Evolutionary conservation across 2,113 vertebrate genomes (phyloP).

Genomic region (Dendropsophus ebraccatus): DNA sequence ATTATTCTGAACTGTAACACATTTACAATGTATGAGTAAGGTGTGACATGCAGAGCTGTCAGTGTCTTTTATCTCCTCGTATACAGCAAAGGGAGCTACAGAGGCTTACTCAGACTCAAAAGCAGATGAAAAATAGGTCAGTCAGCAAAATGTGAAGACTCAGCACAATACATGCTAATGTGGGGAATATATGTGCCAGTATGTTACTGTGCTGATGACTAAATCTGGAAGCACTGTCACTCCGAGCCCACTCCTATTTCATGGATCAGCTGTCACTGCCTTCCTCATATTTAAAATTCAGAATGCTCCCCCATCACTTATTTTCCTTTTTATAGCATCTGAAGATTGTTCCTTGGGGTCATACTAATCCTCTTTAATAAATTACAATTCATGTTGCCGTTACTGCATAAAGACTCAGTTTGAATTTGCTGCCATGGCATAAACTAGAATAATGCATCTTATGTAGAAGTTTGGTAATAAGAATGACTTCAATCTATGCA

Average conservation of each 20-base stretch:
- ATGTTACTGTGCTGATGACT: slow-evolving; percentile 41
- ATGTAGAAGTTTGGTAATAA: not conserved
- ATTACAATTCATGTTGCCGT: slow-evolving; percentile 29
- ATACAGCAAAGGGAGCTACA: slow-evolving; percentile 26
- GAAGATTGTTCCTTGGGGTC: slow-evolving; percentile 44
- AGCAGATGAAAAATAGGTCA: slow-evolving; percentile 48
- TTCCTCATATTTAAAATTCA: slow-evolving; percentile 42
- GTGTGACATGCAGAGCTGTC: slow-evolving; percentile 24
- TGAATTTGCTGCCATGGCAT: slow-evolving; percentile 13
- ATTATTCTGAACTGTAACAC: slow-evolving; percentile 22
- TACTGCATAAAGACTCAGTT: slow-evolving; percentile 22
- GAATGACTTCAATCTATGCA: not conserved
- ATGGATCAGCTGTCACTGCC: not conserved
- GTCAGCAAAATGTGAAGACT: slow-evolving; percentile 35
- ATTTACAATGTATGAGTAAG: slow-evolving; percentile 28
- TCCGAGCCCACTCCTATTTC: slow-evolving; percentile 39
- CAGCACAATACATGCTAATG: slow-evolving; percentile 34
- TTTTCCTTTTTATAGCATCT: slow-evolving; percentile 45
- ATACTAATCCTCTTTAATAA: slow-evolving; percentile 48
- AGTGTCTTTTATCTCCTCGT: slow-evolving; percentile 32
- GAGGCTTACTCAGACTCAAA: slow-evolving; percentile 54
- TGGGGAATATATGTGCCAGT: slow-evolving; percentile 34
- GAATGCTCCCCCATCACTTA: slow-evolving; percentile 10
- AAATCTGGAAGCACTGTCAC: not conserved
- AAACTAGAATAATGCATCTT: not conserved